Conservation (phyloP, 2,888 invertebrate genomes). For the Caenorhabditis panamensis region DNA sequence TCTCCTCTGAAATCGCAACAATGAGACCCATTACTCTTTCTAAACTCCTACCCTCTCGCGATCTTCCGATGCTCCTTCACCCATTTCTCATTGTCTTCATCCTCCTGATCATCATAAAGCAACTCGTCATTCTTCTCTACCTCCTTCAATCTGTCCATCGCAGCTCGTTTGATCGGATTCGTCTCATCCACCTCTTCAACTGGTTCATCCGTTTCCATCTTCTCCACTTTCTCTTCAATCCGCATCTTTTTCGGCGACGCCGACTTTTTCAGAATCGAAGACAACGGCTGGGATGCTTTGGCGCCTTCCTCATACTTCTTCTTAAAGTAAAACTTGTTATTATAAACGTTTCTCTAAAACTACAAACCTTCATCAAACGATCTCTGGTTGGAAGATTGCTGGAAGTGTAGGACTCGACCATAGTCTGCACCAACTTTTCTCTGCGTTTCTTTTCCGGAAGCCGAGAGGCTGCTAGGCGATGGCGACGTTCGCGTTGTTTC, state of each 20-base stretch:
- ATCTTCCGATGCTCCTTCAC: conserved; percentile 82
- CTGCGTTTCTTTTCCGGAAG: conserved; percentile 44
- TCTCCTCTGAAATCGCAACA: conserved; percentile 27
- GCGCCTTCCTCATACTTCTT: conserved; percentile 44
- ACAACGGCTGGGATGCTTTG: conserved; percentile 32
- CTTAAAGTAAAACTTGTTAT: background rate
- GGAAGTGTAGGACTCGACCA: conserved; percentile 30
- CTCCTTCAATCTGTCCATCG: conserved; percentile 62
- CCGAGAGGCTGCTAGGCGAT: conserved; percentile 40
- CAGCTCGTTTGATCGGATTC: conserved; percentile 66
- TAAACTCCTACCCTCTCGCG: conserved; percentile 33
- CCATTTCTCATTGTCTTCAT: conserved; percentile 84
- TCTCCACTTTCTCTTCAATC: conserved; percentile 45
- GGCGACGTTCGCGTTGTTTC: conserved; percentile 47
- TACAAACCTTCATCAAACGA: too few relatives aligned
- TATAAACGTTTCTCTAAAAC: background rate
- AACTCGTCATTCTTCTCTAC: conserved; percentile 61
- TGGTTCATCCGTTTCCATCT: conserved; percentile 52
- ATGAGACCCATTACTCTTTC: background rate
- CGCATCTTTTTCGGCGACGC: conserved; percentile 24
- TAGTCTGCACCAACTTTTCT: conserved; percentile 35
- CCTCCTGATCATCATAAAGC: conserved; percentile 84
- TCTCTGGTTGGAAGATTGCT: conserved; percentile 15
- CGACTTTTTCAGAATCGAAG: conserved; percentile 58
- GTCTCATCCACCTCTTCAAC: conserved; percentile 53